Evolutionary conservation across 1,140 invertebrate species (phyloP), one percentile per base, ranked within the genome.

Genomic region (Drosophila repletoides): DNA sequence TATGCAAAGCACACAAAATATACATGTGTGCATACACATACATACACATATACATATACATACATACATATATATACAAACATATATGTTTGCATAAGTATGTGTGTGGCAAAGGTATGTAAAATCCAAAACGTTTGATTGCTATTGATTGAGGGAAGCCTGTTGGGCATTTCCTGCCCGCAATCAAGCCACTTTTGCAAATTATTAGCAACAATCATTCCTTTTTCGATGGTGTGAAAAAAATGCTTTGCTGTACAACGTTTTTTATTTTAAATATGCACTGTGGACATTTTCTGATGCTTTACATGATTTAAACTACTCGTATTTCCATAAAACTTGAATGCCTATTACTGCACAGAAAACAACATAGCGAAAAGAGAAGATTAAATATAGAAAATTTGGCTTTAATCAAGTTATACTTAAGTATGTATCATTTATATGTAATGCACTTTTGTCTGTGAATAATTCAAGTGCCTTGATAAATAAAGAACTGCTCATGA

Each of bases 171-270:
- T 68, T 68, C 58, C 65, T 68, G 65, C 17, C 46, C 40, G 65
- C 58, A 68, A 68, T 68, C 65, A 68, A 68, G 65, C 65, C 43
- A 46, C 33, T 68, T 48, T 38, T 33, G 17, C 58, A 38, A 53
- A 63, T 68, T 53, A 68, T 68, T 55, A 61, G 45, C 64, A 61
- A 61, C 56, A 67, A 67, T 67, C 56, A 29, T 60, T 36, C n/a
- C 14, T 58, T 49, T 6, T 22, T 3, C 7, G 10, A 24, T 6
- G 26, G 10, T 9, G 26, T 38, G 19, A 12, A 17, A 43, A 14
- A 36, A 19, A 14, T 58, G 9, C 51, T 24, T 26, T 22, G 28
- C 9, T 34, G 14, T 6, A 2, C 7, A 29, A 21, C n/a, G n/a
- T n/a, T n/a, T n/a, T n/a, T n/a, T n/a, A 34, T 31, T 21, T 19